A percentile compares a stretch with the other conserved stretches of the same genome.
phyloP scores from a whole-genome alignment of 2,888 invertebrate genomes.

The Thymelicus sylvestris region DNA sequence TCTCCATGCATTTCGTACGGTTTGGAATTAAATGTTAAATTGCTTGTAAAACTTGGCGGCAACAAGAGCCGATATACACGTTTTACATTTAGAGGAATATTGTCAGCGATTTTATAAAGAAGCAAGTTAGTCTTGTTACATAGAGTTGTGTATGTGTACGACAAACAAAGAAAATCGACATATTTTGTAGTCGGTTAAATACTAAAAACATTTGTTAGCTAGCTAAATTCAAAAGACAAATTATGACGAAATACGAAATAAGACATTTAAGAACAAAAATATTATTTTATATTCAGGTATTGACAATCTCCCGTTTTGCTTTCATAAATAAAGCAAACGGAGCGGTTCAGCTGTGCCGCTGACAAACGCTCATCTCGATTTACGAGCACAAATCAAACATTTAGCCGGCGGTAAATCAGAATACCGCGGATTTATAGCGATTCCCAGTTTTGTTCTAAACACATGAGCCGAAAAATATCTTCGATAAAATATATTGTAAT shows the following conservation, averaged over 20 bases:
- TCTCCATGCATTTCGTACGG: conserved; percentile 16
- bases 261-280: not conserved
- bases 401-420: conserved; percentile 81
- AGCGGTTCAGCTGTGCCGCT: conserved; percentile 63
- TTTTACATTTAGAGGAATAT: conserved; percentile 14
- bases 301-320: conserved; percentile 27
- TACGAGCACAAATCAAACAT: conserved; percentile 82
- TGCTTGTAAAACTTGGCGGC: conserved; percentile 10
- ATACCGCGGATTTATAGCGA: conserved; percentile 71
- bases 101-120: not conserved
- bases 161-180: too few relatives aligned
- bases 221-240: too few relatives aligned
- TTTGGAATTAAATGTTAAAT: conserved; percentile 21
- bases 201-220: too few relatives aligned
- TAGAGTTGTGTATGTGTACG: too few relatives aligned
- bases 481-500: conserved; percentile 32
- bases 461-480: conserved; percentile 58
- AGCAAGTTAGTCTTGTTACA: too few relatives aligned
- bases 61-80: conserved; percentile 1
- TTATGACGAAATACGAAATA: too few relatives aligned
- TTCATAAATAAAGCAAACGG: conserved; percentile 42
- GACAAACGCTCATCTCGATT: conserved; percentile 82
- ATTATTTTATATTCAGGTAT: not conserved
- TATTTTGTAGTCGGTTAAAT: too few relatives aligned
- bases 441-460: conserved; percentile 58